A percentile compares a stretch with the other conserved stretches of the same genome.
phyloP scores from a whole-genome alignment of 2,888 invertebrate species.

The Lycaena phlaeas region DNA sequence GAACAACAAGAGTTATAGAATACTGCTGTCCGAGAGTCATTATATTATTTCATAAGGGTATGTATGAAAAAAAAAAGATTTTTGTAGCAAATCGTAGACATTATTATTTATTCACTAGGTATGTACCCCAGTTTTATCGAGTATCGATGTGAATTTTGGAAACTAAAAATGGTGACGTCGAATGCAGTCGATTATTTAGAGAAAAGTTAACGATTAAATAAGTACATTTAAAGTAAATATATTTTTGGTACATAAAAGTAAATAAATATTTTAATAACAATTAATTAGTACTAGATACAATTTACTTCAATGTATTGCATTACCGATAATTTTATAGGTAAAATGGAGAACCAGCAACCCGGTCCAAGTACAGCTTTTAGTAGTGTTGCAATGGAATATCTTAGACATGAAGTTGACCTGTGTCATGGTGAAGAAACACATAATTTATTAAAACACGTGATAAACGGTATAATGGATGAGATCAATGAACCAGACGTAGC shows the following conservation, averaged over 20 bases:
- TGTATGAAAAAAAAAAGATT: neutral
- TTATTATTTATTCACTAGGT: neutral
- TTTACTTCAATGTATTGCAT: too few relatives aligned
- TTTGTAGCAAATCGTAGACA: neutral
- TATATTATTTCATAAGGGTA: neutral
- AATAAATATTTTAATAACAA: too few relatives aligned
- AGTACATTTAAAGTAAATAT: too few relatives aligned
- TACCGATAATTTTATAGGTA: neutral
- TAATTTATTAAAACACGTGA: conserved; percentile 9
- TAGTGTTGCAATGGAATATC: neutral
- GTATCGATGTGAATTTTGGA: neutral
- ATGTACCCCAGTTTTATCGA: neutral
- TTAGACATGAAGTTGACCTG: too few relatives aligned
- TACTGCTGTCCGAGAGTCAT: too few relatives aligned
- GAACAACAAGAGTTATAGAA: too few relatives aligned
- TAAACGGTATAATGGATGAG: conserved; percentile 8
- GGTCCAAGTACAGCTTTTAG: neutral
- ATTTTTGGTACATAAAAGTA: too few relatives aligned
- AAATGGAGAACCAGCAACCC: neutral
- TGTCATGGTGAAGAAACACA: conserved; percentile 12
- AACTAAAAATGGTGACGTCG: too few relatives aligned
- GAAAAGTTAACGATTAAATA: too few relatives aligned
- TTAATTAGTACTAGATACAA: too few relatives aligned
- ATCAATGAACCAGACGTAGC: neutral
- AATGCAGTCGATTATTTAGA: too few relatives aligned